These are phyloP conservation scores for Clivina fossor DNA, from an alignment of 2,888 invertebrate genomes.

Conservation along the genomic window DNA sequence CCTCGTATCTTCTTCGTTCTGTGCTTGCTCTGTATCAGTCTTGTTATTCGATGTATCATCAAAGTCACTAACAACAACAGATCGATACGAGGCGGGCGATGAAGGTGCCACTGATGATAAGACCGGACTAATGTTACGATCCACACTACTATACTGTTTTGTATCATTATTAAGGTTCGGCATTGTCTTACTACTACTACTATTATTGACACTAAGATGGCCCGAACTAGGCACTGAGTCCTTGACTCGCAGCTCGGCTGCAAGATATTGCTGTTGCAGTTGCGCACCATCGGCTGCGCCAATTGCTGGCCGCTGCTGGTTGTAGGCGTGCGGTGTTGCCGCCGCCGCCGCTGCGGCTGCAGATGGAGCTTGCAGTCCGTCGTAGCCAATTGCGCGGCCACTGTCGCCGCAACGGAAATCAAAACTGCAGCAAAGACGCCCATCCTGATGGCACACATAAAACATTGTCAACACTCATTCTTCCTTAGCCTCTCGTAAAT, in stretches of 20 bases:
- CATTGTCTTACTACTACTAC: slow-evolving; percentile 30
- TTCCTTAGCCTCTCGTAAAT: slow-evolving; percentile 3
- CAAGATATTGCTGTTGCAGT: slow-evolving; percentile 4
- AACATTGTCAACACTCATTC: slow-evolving; percentile 23
- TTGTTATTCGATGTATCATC: slow-evolving; percentile 45
- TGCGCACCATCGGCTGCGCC: too few relatives aligned
- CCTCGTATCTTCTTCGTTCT: slow-evolving; percentile 42
- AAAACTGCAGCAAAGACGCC: slow-evolving; percentile 55
- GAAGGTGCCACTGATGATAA: slow-evolving; percentile 19
- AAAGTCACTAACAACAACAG: slow-evolving; percentile 48
- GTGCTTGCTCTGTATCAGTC: slow-evolving; percentile 40
- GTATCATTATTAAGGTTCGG: slow-evolving; percentile 43
- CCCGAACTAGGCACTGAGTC: slow-evolving; percentile 32
- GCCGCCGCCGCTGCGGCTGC: slow-evolving; percentile 15
- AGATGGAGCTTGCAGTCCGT: slow-evolving; percentile 48
- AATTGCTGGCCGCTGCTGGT: slow-evolving; percentile 36
- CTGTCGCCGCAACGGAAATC: slow-evolving; percentile 53
- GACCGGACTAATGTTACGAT: slow-evolving; percentile 40
- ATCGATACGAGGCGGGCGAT: slow-evolving; percentile 42
- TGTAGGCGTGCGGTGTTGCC: not conserved
- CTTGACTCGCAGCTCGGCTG: slow-evolving; percentile 13
- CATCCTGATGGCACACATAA: slow-evolving; percentile 49
- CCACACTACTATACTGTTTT: slow-evolving; percentile 50
- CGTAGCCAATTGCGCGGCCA: slow-evolving; percentile 51
- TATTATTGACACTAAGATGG: slow-evolving; percentile 33